Conservation (phyloP, 2,113 vertebrate genomes). For the Emydocephalus ijimae region DNA sequence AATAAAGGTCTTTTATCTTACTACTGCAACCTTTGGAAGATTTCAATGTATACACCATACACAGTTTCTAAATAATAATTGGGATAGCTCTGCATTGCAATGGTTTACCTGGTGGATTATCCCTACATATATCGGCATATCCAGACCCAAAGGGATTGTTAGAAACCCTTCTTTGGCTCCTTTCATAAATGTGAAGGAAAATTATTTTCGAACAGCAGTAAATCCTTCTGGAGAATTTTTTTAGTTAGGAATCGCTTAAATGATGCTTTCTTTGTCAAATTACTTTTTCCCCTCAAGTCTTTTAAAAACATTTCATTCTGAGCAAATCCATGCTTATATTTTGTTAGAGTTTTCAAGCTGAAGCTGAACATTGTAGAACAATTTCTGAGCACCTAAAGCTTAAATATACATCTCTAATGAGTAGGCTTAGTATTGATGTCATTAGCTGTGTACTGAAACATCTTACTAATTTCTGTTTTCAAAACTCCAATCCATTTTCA, state of each 20-base stretch:
- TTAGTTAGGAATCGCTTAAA: neutral
- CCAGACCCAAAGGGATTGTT: neutral
- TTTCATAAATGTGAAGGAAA: neutral
- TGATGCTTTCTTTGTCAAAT: neutral
- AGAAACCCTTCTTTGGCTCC: neutral
- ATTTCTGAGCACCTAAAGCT: neutral
- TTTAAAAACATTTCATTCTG: neutral
- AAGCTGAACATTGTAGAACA: neutral
- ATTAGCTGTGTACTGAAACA: neutral
- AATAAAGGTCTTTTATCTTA: neutral
- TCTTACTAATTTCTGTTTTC: neutral
- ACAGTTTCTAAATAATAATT: neutral
- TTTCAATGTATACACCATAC: neutral
- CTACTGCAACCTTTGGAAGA: neutral
- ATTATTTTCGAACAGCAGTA: neutral
- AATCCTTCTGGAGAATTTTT: neutral
- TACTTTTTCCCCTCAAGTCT: neutral
- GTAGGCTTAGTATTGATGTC: neutral
- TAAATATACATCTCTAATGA: neutral
- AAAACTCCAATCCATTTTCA: neutral
- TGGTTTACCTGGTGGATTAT: neutral
- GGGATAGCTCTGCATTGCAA: neutral
- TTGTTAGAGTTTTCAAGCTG: neutral
- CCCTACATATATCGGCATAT: neutral
- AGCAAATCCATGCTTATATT: neutral